phyloP scores from a whole-genome alignment of 1,140 invertebrate species.

The Patella vulgata region DNA sequence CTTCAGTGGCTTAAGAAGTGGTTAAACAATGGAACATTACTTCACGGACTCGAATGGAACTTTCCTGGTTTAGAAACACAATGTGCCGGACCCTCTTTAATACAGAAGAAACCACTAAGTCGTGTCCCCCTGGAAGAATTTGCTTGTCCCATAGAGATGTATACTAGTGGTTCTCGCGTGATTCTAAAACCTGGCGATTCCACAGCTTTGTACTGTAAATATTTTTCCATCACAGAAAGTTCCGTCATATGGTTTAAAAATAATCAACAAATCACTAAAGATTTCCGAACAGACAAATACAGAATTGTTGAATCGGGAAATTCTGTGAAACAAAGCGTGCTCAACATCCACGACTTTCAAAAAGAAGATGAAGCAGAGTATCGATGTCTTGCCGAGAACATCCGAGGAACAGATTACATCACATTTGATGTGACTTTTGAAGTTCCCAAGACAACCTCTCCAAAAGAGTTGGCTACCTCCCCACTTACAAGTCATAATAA shows the following conservation, averaged over 20 bases:
- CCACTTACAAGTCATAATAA: slow-evolving; percentile 22
- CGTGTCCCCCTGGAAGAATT: slow-evolving; percentile 25
- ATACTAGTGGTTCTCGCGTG: slow-evolving; percentile 34
- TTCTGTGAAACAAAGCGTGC: slow-evolving; percentile 17
- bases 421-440: slow-evolving; percentile 43
- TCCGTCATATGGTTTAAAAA: slow-evolving; percentile 41
- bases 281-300: slow-evolving; percentile 19
- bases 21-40: slow-evolving; percentile 31
- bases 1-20: slow-evolving; percentile 52
- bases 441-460: slow-evolving; percentile 5
- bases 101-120: slow-evolving; percentile 31
- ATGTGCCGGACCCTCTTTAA: slow-evolving; percentile 38
- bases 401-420: slow-evolving; percentile 34
- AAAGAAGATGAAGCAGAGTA: slow-evolving; percentile 48
- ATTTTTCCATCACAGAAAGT: slow-evolving; percentile 39
- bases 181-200: slow-evolving; percentile 20
- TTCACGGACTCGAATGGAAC: slow-evolving; percentile 37
- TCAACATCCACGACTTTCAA: slow-evolving; percentile 41
- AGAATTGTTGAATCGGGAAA: slow-evolving; percentile 21
- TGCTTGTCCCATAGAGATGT: slow-evolving; percentile 41
- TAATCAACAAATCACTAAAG: slow-evolving; percentile 19
- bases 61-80: slow-evolving; percentile 26
- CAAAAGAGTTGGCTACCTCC: neutral
- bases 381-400: slow-evolving; percentile 51
- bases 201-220: slow-evolving; percentile 40